Percentiles rank a stretch among this genome's conserved stretches.
Conservation (phyloP, 2,797 vertebrate species). For the Macropodus opercularis region DNA sequence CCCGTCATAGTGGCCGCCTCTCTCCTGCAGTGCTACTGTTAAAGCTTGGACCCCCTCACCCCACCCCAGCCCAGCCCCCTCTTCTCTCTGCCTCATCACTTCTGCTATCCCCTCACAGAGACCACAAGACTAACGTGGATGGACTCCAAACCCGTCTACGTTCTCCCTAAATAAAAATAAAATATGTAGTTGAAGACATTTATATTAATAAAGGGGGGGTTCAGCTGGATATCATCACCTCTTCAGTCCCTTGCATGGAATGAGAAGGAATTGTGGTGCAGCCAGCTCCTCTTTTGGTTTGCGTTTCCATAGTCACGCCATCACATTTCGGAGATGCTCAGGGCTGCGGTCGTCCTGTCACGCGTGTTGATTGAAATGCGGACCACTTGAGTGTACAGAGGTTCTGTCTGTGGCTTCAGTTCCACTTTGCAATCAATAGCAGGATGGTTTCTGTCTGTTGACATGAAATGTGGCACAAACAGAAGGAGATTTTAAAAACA, state of each 20-base stretch:
- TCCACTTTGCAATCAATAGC: constrained; percentile 52
- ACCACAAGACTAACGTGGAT: constrained; percentile 69
- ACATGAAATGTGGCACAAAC: constrained; percentile 51
- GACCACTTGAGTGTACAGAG: constrained; percentile 71
- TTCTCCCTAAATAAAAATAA: constrained; percentile 44
- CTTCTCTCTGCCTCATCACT: constrained; percentile 25
- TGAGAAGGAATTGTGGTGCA: constrained; percentile 53
- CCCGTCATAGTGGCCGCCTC: constrained; percentile 79
- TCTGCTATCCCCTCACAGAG: constrained; percentile 46
- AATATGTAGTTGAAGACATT: constrained; percentile 52
- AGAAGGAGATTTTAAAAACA: constrained; percentile 30
- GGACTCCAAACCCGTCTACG: constrained; percentile 50
- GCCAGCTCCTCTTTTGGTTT: constrained; percentile 51
- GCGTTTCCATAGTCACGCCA: constrained; percentile 64
- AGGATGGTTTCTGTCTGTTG: constrained; percentile 56
- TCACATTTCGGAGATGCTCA: constrained; percentile 66
- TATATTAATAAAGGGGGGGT: constrained; percentile 39
- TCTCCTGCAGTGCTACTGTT: constrained; percentile 87
- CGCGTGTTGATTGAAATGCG: constrained; percentile 60
- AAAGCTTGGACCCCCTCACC: constrained; percentile 64
- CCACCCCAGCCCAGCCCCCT: constrained; percentile 7
- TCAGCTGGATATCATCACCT: constrained; percentile 42
- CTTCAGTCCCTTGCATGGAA: constrained; percentile 44
- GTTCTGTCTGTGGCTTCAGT: constrained; percentile 59
- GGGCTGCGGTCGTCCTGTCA: constrained; percentile 61